Conservation (phyloP, 2,113 vertebrate species). For the Ptilonorhynchus violaceus region DNA sequence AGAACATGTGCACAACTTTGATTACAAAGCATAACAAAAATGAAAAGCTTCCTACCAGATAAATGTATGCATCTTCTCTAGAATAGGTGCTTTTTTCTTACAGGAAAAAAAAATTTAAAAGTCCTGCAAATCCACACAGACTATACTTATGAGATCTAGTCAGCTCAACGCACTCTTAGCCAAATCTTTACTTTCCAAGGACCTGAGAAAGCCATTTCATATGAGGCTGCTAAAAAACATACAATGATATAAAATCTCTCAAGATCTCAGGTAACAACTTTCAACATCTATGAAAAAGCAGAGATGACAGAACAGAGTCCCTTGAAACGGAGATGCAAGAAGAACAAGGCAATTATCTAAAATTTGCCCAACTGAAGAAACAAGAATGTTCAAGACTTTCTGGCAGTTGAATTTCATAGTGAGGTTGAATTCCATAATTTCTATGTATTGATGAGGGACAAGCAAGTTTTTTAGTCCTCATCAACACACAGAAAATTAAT, state of each 20-base stretch:
- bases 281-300: background rate
- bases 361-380: background rate
- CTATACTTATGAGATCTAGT: background rate
- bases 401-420: background rate
- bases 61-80: background rate
- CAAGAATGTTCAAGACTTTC: background rate
- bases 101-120: background rate
- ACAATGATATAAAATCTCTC: background rate
- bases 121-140: background rate
- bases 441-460: background rate
- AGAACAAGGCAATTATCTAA: background rate
- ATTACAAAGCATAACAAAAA: background rate
- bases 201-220: background rate
- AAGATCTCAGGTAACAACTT: background rate
- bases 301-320: background rate
- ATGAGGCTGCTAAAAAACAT: background rate
- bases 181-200: background rate
- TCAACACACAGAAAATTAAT: background rate
- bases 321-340: background rate
- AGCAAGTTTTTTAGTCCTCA: background rate
- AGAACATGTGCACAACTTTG: background rate
- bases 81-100: background rate
- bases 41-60: background rate
- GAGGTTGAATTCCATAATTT: background rate
- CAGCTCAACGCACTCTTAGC: background rate